Base-by-base conservation (phyloP, 92 coral and sea anemone genomes). In the Siderastrea radians region DNA sequence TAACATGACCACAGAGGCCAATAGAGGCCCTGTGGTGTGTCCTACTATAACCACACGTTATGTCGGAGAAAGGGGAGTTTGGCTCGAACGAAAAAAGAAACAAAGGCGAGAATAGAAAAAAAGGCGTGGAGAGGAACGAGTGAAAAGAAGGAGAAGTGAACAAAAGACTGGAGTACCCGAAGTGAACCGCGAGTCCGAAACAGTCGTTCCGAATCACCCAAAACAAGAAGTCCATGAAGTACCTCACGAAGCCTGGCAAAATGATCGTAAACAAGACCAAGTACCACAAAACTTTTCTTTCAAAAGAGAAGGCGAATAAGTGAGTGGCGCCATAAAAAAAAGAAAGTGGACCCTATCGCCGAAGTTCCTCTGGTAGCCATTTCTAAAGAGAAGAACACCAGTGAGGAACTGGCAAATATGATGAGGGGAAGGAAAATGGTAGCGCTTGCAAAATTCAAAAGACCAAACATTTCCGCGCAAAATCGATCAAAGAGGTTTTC, bases 21-120 rank as follows among this genome's bases (percentile, higher is more conserved):
- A 63, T 5, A 4, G 75, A 43, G 52, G 6, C 45, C 13, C 54
- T 70, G n/a, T 68, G 13, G 73, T 70, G 51, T n/a, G 58, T 48
- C 43, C 19, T 10, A 3, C 14, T 17, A 9, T 26, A 6, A 13
- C 6, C 43, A 5, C 14, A 4, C 68, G 77, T 49, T n/a, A 73
- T 73, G 77, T 73, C 77, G 77, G 77, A 49, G 49, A 73, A 73
- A 38, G 26, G 49, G 77, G 26, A 73, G 77, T 73, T 49, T 48
- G 13, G 17, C 9, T 4, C 38, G 77, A 73, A 73, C 7, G 77
- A 49, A 0, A 72, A 73, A 87, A 80, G 77, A 87, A 44, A 47
- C 91, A 87, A 64, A 58, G 70, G 77, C 75, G 68, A 16, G 83
- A 86, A n/a, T 57, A 79, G 75, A 65, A 78, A 54, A 76, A 71